Evolutionary conservation across 2,888 invertebrate genomes (phyloP).

Genomic region (Homarus gammarus): DNA sequence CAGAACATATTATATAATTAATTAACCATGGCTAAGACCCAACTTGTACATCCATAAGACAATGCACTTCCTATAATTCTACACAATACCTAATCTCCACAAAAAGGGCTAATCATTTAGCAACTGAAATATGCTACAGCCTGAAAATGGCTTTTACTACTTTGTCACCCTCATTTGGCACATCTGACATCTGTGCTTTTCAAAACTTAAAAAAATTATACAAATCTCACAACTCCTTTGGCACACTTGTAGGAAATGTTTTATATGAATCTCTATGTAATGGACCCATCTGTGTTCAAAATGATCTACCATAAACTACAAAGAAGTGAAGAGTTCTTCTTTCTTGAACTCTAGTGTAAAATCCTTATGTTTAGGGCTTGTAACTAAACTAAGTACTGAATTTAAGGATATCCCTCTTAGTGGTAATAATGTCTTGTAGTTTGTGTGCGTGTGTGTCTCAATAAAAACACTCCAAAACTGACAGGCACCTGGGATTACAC

Average conservation of each 20-base stretch:
- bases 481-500: neutral
- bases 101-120: conserved; percentile 1
- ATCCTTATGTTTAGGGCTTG: neutral
- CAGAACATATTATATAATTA: neutral
- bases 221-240: conserved; percentile 16
- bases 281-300: conserved; percentile 17
- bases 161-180: conserved; percentile 54
- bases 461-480: neutral
- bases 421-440: too few relatives aligned
- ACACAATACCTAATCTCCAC: conserved; percentile 16
- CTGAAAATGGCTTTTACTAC: neutral
- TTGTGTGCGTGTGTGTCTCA: too few relatives aligned
- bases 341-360: neutral
- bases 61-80: neutral
- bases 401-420: neutral
- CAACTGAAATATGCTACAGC: neutral
- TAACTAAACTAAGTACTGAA: neutral
- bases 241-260: conserved; percentile 34
- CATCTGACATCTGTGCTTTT: conserved; percentile 42
- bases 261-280: conserved; percentile 2
- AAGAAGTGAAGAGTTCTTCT: neutral
- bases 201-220: conserved; percentile 16
- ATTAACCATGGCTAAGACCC: neutral
- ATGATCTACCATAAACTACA: neutral
- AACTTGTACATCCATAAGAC: neutral